Evolutionary conservation across 2,797 vertebrate species (phyloP).

Genomic region (Chelon auratus): DNA sequence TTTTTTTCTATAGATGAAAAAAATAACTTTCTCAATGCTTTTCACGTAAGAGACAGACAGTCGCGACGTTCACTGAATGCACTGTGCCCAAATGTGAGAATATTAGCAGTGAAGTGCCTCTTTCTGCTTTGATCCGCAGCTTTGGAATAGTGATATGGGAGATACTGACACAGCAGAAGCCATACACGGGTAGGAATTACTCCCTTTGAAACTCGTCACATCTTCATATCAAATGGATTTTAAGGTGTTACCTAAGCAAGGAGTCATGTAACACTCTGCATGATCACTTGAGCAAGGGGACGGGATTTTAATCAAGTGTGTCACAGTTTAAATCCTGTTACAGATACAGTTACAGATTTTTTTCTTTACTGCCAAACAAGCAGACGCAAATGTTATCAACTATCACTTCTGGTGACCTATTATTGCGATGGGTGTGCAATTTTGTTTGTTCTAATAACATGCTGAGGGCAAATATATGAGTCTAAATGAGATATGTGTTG

Average conservation of each 20-base stretch:
- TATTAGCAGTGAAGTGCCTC: slow-evolving; percentile 23
- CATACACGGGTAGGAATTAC: slow-evolving; percentile 84
- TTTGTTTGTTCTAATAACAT: no score
- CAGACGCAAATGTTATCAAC: no score
- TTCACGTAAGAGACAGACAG: slow-evolving; percentile 8
- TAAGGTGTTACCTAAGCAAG: background rate
- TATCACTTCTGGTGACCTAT: no score
- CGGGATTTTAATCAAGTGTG: no score
- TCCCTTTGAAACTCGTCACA: slow-evolving; percentile 31
- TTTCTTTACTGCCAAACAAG: no score
- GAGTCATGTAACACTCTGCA: slow-evolving; percentile 4
- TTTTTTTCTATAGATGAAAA: background rate
- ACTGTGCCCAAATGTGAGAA: slow-evolving; percentile 12
- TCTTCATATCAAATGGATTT: slow-evolving; percentile 33
- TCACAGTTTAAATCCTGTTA: no score
- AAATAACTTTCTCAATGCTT: background rate
- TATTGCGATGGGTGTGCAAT: no score
- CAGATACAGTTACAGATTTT: no score
- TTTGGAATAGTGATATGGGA: slow-evolving; percentile 92
- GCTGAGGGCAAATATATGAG: no score
- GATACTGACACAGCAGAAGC: slow-evolving; percentile 91
- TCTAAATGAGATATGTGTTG: no score
- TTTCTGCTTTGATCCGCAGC: slow-evolving; percentile 75
- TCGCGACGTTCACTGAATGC: slow-evolving; percentile 10
- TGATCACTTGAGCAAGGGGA: background rate